Base-by-base conservation (phyloP, 2,888 invertebrate genomes). In the Melanostoma scalare region DNA sequence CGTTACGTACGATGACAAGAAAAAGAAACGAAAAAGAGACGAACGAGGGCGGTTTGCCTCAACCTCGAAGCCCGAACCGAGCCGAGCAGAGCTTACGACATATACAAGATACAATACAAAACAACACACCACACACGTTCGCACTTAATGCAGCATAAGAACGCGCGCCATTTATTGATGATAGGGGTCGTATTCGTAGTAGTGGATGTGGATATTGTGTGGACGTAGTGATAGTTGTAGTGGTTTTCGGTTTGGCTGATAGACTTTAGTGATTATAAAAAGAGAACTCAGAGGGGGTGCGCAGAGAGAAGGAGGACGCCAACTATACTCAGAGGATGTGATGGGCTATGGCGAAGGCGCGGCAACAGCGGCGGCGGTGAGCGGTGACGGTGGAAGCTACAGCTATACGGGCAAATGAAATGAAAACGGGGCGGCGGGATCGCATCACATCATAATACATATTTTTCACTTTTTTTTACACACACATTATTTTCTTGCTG, bases 381-480 rank as follows among this genome's bases (percentile, higher is more conserved):
- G 9, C 35, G 42, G 38, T 31, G 33, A 55, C 48, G 35, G 68
- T 68, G 36, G 68, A 36, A 61, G 63, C 69, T 65, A 81, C 63
- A 75, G 67, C 80, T 67, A 67, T 63, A 63, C 38, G 20, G 38
- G 44, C 30, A 63, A 63, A 61, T 72, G 55, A 61, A 60, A 61
- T 56, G 61, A 58, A 35, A 63, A 31, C 44, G 73, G 77, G 77
- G 77, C 44, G 50, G 73, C 58, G 77, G 58, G 61, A 69, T 74
- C 73, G 68, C 73, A 82, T 77, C 82, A 82, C 78, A 82, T 82
- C 82, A 82, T 82, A 82, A 82, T 78, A 82, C 73, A 78, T 78
- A 65, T 65, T 56, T 68, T 52, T 65, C 50, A 53, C 67, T 77
- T 79, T 33, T 30, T 55, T 65, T 79, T 71, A 65, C 71, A 80